These are phyloP conservation scores for Geophilus truncorum DNA, from an alignment of 2,888 invertebrate genomes.

Conservation along the genomic window DNA sequence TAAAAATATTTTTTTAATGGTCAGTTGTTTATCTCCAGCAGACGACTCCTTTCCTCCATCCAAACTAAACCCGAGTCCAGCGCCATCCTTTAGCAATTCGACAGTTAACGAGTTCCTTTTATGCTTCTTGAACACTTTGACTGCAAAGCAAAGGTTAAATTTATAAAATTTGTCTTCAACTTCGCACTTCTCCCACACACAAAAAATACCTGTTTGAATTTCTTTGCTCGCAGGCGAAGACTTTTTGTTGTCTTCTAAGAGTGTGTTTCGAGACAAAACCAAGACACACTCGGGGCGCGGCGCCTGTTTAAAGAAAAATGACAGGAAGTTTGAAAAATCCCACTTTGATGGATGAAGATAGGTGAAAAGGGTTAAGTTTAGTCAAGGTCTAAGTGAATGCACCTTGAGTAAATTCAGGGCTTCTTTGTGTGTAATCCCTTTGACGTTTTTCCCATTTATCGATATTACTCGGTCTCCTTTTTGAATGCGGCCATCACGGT, in stretches of 20 bases:
- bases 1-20: conserved; percentile 88
- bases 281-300: conserved; percentile 73
- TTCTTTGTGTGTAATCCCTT: conserved; percentile 77
- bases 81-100: conserved; percentile 64
- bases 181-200: no score
- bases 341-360: neutral
- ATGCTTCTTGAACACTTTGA: conserved; percentile 55
- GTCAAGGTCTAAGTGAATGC: conserved; percentile 37
- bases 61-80: conserved; percentile 88
- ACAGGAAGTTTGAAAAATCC: conserved; percentile 17
- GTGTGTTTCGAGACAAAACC: conserved; percentile 60
- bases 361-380: neutral
- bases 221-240: neutral
- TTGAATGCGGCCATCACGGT: conserved; percentile 76
- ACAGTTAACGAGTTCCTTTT: neutral
- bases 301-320: conserved; percentile 53
- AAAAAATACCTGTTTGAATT: neutral
- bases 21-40: conserved; percentile 78
- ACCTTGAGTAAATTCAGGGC: conserved; percentile 83
- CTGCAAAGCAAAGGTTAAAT: conserved; percentile 47
- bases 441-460: conserved; percentile 78
- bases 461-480: conserved; percentile 82
- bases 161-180: no score
- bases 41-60: conserved; percentile 91
- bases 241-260: conserved; percentile 2